Conservation (phyloP, 2,888 invertebrate species). For the Agapostemon virescens region DNA sequence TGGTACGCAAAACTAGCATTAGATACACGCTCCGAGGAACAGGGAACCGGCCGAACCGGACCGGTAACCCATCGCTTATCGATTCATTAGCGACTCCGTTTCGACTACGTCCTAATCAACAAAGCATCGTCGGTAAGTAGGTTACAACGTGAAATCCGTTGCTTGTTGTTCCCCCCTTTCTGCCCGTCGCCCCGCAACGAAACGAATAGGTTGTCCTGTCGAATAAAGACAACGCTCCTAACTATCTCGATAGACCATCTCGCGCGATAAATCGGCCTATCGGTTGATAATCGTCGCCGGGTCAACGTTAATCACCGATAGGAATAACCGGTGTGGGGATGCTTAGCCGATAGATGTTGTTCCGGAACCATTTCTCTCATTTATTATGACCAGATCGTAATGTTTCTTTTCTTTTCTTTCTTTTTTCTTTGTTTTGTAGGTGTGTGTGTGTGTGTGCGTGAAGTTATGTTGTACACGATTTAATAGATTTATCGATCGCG, state of each 20-base stretch:
- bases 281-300: slow-evolving; percentile 27
- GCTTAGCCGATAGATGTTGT: slow-evolving; percentile 1
- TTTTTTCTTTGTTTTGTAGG: too few relatives aligned
- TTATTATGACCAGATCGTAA: background rate
- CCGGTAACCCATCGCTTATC: slow-evolving; percentile 45
- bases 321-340: slow-evolving; percentile 22
- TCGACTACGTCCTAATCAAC: slow-evolving; percentile 26
- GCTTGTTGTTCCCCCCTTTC: background rate
- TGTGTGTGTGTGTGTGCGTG: too few relatives aligned
- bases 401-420: slow-evolving; percentile 29
- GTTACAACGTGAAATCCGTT: slow-evolving; percentile 9
- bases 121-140: slow-evolving; percentile 27
- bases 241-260: slow-evolving; percentile 23
- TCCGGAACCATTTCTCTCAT: slow-evolving; percentile 2
- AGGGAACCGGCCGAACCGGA: slow-evolving; percentile 27
- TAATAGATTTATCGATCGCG: slow-evolving; percentile 8
- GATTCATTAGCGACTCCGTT: slow-evolving; percentile 56
- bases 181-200: background rate
- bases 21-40: slow-evolving; percentile 10
- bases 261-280: slow-evolving; percentile 24
- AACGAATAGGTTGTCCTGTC: background rate
- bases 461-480: slow-evolving; percentile 11
- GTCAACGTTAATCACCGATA: slow-evolving; percentile 36
- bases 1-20: slow-evolving; percentile 22
- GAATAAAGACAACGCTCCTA: slow-evolving; percentile 16